These are phyloP conservation scores for Amblyornis subalaris DNA, from an alignment of 2,113 vertebrate genomes.

Conservation along the genomic window DNA sequence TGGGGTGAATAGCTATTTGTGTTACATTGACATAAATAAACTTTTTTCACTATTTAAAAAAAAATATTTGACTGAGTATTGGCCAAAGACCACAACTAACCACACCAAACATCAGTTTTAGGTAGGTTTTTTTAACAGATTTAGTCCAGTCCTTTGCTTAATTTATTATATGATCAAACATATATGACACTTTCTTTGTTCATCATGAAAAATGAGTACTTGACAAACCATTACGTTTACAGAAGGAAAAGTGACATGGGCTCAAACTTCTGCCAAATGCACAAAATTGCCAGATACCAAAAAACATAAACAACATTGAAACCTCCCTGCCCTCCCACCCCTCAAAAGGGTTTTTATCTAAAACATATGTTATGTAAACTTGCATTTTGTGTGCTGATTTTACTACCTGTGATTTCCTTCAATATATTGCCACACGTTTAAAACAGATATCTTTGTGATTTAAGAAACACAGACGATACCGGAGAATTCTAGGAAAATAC, in stretches of 20 bases:
- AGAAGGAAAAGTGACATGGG: neutral
- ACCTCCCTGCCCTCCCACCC: fast-evolving
- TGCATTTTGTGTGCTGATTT: neutral
- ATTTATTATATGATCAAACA: neutral
- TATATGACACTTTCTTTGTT: neutral
- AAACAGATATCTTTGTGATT: neutral
- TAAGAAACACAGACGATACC: neutral
- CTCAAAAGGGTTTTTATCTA: neutral
- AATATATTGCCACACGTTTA: neutral
- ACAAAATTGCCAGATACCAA: neutral
- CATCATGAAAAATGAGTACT: neutral
- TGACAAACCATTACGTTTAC: neutral
- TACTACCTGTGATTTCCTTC: neutral
- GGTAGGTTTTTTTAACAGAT: neutral
- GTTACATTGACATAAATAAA: neutral
- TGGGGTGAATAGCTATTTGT: neutral
- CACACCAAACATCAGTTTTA: neutral
- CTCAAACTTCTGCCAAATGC: neutral
- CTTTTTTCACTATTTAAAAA: neutral
- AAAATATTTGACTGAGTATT: neutral
- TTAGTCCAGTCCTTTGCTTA: neutral
- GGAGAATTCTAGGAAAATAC: neutral
- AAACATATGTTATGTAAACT: neutral
- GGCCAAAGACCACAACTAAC: neutral
- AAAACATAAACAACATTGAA: neutral